phyloP scores from a whole-genome alignment of 2,888 invertebrate genomes.

The Morpho achilles region DNA sequence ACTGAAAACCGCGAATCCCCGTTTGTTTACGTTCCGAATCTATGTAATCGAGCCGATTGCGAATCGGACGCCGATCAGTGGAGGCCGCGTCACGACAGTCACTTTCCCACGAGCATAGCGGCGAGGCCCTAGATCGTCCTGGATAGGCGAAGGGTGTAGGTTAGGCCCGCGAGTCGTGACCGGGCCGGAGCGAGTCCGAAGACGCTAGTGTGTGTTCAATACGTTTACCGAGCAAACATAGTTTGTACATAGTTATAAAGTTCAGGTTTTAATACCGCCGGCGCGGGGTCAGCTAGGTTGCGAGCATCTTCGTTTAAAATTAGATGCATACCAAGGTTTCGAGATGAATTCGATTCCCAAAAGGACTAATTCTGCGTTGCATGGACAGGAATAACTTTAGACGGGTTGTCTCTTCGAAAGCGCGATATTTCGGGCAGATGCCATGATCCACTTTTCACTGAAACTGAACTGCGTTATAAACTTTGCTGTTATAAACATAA shows the following conservation, averaged over 20 bases:
- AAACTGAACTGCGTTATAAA: not conserved
- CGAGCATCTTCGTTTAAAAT: conserved; percentile 77
- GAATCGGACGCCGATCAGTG: conserved; percentile 32
- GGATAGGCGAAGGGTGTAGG: conserved; percentile 66
- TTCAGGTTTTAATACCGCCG: conserved; percentile 76
- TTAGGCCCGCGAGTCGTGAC: conserved; percentile 65
- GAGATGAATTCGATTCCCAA: conserved; percentile 50
- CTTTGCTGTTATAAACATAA: too few relatives aligned
- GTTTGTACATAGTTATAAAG: conserved; percentile 73
- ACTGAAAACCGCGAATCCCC: conserved; percentile 61
- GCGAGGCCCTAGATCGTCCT: conserved; percentile 52
- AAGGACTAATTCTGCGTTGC: conserved; percentile 57
- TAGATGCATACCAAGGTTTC: conserved; percentile 77
- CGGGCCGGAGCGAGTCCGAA: conserved; percentile 55
- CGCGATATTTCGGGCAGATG: conserved; percentile 71
- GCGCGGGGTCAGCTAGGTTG: conserved; percentile 75
- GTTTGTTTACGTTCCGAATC: conserved; percentile 50
- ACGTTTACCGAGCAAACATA: conserved; percentile 73
- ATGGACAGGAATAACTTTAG: conserved; percentile 65
- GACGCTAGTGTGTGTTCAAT: conserved; percentile 66
- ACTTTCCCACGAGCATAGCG: conserved; percentile 69
- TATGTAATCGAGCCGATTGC: conserved; percentile 27
- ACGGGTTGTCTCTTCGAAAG: conserved; percentile 48
- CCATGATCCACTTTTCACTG: conserved; percentile 42
- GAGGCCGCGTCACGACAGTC: conserved; percentile 52